Conservation (phyloP, 2,888 invertebrate genomes). For the Epirrhoe tristata region DNA sequence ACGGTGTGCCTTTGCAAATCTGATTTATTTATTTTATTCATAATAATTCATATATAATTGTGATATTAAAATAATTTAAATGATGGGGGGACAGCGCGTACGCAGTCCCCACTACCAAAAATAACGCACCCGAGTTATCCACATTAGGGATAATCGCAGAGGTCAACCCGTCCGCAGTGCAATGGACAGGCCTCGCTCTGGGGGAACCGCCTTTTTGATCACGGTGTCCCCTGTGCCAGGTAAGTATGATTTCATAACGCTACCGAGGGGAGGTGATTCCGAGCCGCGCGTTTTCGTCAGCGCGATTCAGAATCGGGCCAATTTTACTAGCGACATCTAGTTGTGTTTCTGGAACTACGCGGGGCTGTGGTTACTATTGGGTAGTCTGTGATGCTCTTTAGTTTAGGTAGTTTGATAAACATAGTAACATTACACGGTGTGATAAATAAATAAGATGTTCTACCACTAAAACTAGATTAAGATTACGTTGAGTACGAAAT, state of each 20-base stretch:
- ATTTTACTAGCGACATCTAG: slow-evolving; percentile 13
- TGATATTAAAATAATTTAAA: background rate
- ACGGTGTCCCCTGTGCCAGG: slow-evolving; percentile 6
- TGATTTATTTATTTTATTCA: no score
- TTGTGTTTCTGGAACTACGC: slow-evolving; percentile 9
- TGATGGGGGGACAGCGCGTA: slow-evolving; percentile 16
- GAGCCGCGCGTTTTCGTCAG: slow-evolving; percentile 19
- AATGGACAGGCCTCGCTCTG: no score
- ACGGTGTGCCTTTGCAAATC: no score
- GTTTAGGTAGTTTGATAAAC: no score
- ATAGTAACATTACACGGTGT: no score
- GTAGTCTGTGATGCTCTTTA: background rate
- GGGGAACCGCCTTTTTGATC: no score
- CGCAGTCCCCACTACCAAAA: slow-evolving; percentile 23
- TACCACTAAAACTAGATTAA: no score
- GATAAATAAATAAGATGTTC: no score
- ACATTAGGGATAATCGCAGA: slow-evolving; percentile 13
- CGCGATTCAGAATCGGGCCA: slow-evolving; percentile 10
- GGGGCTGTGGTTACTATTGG: slow-evolving; percentile 1
- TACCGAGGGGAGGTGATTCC: background rate
- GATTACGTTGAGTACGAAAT: no score
- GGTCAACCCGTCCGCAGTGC: no score
- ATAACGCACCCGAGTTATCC: slow-evolving; percentile 11
- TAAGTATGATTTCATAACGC: slow-evolving; percentile 12
- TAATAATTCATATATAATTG: no score